phyloP scores from a whole-genome alignment of 1,140 invertebrate genomes.

The Lordiphosa stackelbergi region DNA sequence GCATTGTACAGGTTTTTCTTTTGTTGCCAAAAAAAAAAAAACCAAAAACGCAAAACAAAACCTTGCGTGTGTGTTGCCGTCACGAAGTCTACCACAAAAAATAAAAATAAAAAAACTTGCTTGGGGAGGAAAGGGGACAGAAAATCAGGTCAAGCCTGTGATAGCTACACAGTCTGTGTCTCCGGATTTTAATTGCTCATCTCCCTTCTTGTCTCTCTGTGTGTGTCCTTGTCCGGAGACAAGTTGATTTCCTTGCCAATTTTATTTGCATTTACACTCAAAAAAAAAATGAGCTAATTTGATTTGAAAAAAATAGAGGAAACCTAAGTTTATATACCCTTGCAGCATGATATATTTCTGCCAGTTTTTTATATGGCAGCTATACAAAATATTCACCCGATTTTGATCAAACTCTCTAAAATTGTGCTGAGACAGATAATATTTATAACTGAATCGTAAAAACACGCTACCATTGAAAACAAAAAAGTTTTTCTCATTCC shows the following conservation, averaged over 20 bases:
- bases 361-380: too few relatives aligned
- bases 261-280: constrained; percentile 4
- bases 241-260: constrained; percentile 70
- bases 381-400: too few relatives aligned
- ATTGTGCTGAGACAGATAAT: too few relatives aligned
- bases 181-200: constrained; percentile 51
- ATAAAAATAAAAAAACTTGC: constrained; percentile 25
- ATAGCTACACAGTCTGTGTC: constrained; percentile 24
- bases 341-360: too few relatives aligned
- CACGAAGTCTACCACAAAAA: constrained; percentile 62
- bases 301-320: too few relatives aligned
- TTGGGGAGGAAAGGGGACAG: constrained; percentile 8
- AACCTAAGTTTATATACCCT: too few relatives aligned
- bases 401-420: too few relatives aligned
- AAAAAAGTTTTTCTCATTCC: too few relatives aligned
- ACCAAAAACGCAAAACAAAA: constrained; percentile 37
- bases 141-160: constrained; percentile 42
- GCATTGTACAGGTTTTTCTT: constrained; percentile 68
- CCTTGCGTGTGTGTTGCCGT: constrained; percentile 58
- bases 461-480: too few relatives aligned
- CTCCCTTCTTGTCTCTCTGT: constrained; percentile 21
- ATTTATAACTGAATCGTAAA: too few relatives aligned
- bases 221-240: constrained; percentile 45
- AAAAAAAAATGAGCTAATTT: too few relatives aligned
- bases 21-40: constrained; percentile 55